Base-by-base conservation (phyloP, 2,113 vertebrate genomes). In the Actenoides lindsayi region DNA sequence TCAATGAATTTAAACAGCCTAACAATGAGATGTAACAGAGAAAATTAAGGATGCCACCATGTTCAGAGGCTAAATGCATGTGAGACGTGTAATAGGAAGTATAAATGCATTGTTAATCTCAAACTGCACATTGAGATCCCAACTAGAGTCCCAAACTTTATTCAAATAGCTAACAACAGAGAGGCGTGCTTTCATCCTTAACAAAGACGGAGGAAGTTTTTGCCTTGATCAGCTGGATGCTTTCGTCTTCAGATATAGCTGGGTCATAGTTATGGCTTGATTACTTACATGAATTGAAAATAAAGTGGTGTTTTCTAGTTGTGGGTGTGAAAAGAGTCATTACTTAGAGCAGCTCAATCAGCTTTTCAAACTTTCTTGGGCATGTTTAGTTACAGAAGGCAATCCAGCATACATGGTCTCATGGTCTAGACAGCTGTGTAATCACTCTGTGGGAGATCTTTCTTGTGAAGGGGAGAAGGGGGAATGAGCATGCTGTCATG, bases 91-190 rank as follows among this genome's bases (percentile, higher is more conserved):
- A 84, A 82, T 53, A 65, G 33, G 44, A 91, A 93, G 17, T 89
- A 79, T 68, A 94, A 95, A 91, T 60, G 48, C 42, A 25, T 75
- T 92, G 88, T 79, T 41, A 89, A 75, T 78, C 77, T 85, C 81
- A 94, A 79, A 91, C 76, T 89, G 23, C 51, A 75, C 10, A 4
- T 62, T 82, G 30, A 79, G 60, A 87, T 59, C 30, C 50, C 60
- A 93, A 75, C 56, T 78, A 35, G 46, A 92, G 16, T 13, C 48
- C 27, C 74, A 71, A 91, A 90, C 33, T 90, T 92, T 60, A 60
- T 68, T 75, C 33, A 64, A 48, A 81, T n/a, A 83, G 5, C 53
- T 75, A 78, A 87, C 39, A 89, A 67, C 13, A 28, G 3, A 30
- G 37, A 70, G n/a, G 19, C 48, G n/a, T 21, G 4, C 33, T 94